Percentiles rank a stretch among this genome's conserved stretches.
Evolutionary conservation across 2,888 invertebrate species (phyloP).

Genomic region (Steromphala cineraria): DNA sequence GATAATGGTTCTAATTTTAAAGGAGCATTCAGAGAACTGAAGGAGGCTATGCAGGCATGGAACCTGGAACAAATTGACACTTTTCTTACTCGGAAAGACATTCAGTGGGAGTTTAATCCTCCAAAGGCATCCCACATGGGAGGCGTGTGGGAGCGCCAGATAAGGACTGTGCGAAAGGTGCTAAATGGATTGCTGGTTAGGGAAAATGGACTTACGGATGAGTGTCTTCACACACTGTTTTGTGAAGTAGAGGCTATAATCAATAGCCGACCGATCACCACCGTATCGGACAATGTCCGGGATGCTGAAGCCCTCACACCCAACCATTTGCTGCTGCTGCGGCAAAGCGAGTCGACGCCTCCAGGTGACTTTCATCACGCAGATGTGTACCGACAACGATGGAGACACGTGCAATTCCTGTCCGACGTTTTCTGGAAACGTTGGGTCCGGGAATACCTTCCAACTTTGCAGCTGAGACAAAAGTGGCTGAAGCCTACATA

Average conservation of each 20-base stretch:
- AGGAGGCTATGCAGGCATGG: neutral
- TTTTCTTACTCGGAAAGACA: neutral
- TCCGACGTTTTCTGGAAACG: too few species aligned
- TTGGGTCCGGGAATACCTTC: too few species aligned
- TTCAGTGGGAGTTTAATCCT: conserved; percentile 33
- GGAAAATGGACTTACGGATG: conserved; percentile 24
- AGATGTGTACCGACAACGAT: too few species aligned
- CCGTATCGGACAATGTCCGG: conserved; percentile 23
- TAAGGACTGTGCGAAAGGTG: conserved; percentile 34
- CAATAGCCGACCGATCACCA: conserved; percentile 35
- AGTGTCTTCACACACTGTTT: conserved; percentile 36
- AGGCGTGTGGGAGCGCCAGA: conserved; percentile 39
- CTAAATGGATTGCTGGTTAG: conserved; percentile 18
- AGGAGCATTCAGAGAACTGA: conserved; percentile 25
- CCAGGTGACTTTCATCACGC: conserved; percentile 19
- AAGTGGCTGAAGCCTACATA: too few species aligned
- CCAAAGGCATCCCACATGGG: conserved; percentile 31
- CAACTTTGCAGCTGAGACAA: too few species aligned
- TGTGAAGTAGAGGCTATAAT: conserved; percentile 34
- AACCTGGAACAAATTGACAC: conserved; percentile 10
- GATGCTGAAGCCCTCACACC: conserved; percentile 47
- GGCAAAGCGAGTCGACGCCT: conserved; percentile 10
- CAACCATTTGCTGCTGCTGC: conserved; percentile 61
- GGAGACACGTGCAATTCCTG: too few species aligned
- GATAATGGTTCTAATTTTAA: conserved; percentile 36